A percentile compares a stretch with the other conserved stretches of the same genome.
phyloP scores from a whole-genome alignment of 2,888 invertebrate genomes.

The Seira sanloemensis region DNA sequence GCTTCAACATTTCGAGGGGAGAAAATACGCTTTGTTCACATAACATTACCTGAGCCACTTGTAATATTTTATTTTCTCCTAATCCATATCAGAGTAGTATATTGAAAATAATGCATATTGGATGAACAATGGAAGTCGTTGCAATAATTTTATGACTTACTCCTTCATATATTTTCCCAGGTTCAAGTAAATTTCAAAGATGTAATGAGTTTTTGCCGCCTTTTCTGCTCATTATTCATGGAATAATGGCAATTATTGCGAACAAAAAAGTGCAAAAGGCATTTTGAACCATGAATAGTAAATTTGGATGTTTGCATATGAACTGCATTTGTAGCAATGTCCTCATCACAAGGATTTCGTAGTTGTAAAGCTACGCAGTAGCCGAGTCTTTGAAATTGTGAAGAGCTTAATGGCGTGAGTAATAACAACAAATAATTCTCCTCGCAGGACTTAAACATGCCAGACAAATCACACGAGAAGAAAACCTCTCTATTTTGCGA shows the following conservation, averaged over 20 bases:
- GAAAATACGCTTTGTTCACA: neutral
- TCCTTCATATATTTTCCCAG: neutral
- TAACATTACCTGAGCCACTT: neutral
- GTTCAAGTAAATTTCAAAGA: neutral
- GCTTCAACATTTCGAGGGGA: neutral
- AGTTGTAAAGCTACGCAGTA: neutral
- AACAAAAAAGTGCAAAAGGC: slow-evolving; percentile 51
- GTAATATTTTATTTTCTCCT: neutral
- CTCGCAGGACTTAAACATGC: neutral
- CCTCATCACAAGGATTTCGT: neutral
- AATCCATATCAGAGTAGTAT: neutral
- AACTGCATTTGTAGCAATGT: no score
- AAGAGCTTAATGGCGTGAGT: neutral
- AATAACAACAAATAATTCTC: neutral
- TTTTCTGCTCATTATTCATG: slow-evolving; percentile 31
- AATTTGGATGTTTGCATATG: slow-evolving; percentile 25
- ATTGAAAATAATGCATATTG: neutral
- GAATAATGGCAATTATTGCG: slow-evolving; percentile 23
- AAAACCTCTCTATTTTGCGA: neutral
- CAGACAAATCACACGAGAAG: neutral
- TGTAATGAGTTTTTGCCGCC: slow-evolving; percentile 33
- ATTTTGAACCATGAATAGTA: neutral
- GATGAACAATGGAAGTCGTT: neutral
- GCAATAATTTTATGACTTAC: neutral
- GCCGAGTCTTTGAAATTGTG: neutral